Evolutionary conservation across 1,140 invertebrate genomes (phyloP).

Genomic region (Cyclina sinensis): DNA sequence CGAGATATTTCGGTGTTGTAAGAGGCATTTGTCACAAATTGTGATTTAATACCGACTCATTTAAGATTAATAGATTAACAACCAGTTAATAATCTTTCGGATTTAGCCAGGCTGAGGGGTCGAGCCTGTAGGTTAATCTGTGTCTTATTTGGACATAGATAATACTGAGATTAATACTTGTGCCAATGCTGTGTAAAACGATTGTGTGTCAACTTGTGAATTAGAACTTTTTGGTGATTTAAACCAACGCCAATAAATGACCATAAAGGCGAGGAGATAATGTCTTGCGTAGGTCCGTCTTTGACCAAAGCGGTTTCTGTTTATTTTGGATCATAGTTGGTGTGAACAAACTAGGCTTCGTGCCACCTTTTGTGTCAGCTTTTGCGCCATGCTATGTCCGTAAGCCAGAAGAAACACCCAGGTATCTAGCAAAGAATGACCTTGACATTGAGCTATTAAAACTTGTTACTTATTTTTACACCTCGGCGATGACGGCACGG

Average conservation of each 20-base stretch:
- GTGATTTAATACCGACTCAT: conserved; percentile 34
- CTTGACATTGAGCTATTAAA: too few relatives aligned
- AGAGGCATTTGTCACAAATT: conserved; percentile 10
- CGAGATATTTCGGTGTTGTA: background rate
- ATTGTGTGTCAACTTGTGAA: conserved; percentile 3
- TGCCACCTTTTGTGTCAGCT: conserved; percentile 16
- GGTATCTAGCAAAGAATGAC: too few relatives aligned
- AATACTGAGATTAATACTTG: background rate
- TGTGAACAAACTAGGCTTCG: conserved; percentile 6
- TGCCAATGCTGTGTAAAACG: conserved; percentile 22
- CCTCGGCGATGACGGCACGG: too few relatives aligned
- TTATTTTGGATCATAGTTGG: background rate
- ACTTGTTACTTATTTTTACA: too few relatives aligned
- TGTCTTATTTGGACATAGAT: conserved; percentile 7
- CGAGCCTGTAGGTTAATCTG: background rate
- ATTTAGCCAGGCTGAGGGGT: conserved; percentile 21
- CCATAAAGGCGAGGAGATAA: background rate
- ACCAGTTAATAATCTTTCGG: background rate
- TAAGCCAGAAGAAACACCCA: too few relatives aligned
- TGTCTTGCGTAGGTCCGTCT: conserved; percentile 5
- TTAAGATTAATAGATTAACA: conserved; percentile 45
- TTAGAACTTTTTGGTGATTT: background rate
- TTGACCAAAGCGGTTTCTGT: conserved; percentile 22
- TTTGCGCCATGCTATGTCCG: background rate
- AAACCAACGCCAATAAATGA: too few relatives aligned